phyloP scores from a whole-genome alignment of 2,797 vertebrate genomes.

The Anguilla anguilla region DNA sequence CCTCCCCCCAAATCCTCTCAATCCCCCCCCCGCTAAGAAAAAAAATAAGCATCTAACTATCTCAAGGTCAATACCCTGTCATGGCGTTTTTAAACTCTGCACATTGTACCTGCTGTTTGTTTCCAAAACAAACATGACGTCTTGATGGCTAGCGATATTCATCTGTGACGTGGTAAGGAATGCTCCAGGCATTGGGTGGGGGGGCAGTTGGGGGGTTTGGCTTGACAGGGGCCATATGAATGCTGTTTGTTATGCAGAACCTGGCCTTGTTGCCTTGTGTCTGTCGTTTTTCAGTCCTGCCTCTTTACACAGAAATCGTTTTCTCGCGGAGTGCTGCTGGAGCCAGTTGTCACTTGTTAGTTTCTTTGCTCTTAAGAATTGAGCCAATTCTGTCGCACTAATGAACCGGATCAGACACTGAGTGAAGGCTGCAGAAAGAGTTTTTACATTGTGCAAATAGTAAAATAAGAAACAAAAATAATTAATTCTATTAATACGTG shows the following conservation, averaged over 20 bases:
- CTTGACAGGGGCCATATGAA: constrained; percentile 50
- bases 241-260: constrained; percentile 43
- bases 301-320: background rate
- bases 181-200: constrained; percentile 8
- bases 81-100: constrained; percentile 53
- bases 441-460: background rate
- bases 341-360: background rate
- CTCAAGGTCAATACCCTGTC: constrained; percentile 70
- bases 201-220: background rate
- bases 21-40: constrained; percentile 45
- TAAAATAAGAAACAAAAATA: background rate
- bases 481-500: background rate
- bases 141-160: constrained; percentile 61
- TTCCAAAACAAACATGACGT: constrained; percentile 65
- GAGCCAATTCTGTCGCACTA: background rate
- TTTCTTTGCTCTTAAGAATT: background rate
- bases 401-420: background rate
- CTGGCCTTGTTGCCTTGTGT: constrained; percentile 36
- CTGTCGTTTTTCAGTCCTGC: constrained; percentile 3
- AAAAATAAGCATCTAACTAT: constrained; percentile 70
- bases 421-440: background rate
- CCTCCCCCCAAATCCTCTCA: no score
- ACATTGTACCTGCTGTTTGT: constrained; percentile 67
- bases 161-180: constrained; percentile 60
- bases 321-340: background rate